Evolutionary conservation across 2,797 vertebrate genomes (phyloP).

Genomic region (Intellagama lesueurii): DNA sequence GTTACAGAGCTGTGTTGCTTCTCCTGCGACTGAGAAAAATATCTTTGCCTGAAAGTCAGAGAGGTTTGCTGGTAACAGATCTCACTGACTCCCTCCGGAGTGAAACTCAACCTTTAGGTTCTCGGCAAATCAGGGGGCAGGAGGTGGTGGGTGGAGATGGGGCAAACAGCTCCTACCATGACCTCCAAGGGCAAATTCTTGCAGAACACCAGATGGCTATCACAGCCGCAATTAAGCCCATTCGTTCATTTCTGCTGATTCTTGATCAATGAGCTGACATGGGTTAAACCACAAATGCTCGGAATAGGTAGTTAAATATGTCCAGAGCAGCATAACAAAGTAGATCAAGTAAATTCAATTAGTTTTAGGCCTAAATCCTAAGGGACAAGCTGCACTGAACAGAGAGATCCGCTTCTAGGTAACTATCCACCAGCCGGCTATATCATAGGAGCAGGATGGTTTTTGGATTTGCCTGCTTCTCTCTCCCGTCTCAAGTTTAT

Average conservation of each 20-base stretch:
- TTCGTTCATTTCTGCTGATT: conserved; percentile 58
- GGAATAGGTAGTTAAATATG: not conserved
- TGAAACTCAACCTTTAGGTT: conserved; percentile 80
- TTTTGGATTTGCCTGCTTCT: no score
- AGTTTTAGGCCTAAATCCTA: no score
- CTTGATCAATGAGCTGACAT: not conserved
- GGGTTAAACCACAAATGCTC: conserved; percentile 25
- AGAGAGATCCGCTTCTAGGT: not conserved
- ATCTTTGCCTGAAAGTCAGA: conserved; percentile 60
- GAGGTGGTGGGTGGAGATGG: conserved; percentile 45
- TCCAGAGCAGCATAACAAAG: not conserved
- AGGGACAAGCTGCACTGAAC: not conserved
- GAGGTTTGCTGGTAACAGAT: conserved; percentile 68
- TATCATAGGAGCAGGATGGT: no score
- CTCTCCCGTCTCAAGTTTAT: no score
- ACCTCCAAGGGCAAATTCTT: conserved; percentile 71
- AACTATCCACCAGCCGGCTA: not conserved
- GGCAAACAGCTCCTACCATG: conserved; percentile 33
- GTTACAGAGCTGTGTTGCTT: not conserved
- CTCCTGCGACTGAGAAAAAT: conserved; percentile 24
- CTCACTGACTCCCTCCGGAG: conserved; percentile 70
- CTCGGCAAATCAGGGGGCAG: conserved; percentile 51
- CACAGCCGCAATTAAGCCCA: conserved; percentile 44
- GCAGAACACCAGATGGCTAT: conserved; percentile 73
- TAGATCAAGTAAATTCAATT: not conserved